A percentile compares a stretch with the other conserved stretches of the same genome.
Evolutionary conservation across 2,797 vertebrate species (phyloP).

Genomic region (Labeo calbasu): DNA sequence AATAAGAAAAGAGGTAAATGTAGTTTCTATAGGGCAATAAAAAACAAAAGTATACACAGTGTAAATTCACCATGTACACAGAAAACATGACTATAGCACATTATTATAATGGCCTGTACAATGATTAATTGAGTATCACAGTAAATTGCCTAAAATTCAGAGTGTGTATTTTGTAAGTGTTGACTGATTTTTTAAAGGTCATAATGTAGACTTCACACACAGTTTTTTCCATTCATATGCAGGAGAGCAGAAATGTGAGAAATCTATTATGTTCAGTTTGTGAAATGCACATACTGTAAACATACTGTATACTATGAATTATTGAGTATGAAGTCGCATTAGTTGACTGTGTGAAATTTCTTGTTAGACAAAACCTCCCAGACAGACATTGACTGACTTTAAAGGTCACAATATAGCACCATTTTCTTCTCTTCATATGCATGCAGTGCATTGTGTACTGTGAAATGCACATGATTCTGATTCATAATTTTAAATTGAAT

Average conservation of each 20-base stretch:
- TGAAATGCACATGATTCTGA: not conserved
- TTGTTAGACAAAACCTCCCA: not conserved
- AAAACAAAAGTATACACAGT: conserved; percentile 19
- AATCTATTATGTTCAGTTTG: not conserved
- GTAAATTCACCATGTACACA: not conserved
- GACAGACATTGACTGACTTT: not conserved
- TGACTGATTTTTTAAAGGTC: conserved; percentile 12
- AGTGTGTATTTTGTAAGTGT: not conserved
- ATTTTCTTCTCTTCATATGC: not conserved
- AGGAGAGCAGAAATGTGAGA: not conserved
- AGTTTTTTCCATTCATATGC: not conserved
- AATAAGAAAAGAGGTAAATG: conserved; percentile 18
- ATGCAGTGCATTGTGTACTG: not conserved
- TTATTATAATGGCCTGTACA: not conserved
- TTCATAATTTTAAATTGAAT: not conserved
- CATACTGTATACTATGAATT: not conserved
- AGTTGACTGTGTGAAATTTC: not conserved
- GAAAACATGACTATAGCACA: not conserved
- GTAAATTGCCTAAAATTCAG: not conserved
- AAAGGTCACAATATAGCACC: not conserved
- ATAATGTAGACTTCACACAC: not conserved
- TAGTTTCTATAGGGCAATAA: conserved; percentile 22
- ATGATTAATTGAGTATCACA: not conserved
- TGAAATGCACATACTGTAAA: not conserved
- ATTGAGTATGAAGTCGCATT: not conserved